These are phyloP conservation scores for Morus bassanus DNA, from an alignment of 2,797 vertebrate species.

Conservation along the genomic window DNA sequence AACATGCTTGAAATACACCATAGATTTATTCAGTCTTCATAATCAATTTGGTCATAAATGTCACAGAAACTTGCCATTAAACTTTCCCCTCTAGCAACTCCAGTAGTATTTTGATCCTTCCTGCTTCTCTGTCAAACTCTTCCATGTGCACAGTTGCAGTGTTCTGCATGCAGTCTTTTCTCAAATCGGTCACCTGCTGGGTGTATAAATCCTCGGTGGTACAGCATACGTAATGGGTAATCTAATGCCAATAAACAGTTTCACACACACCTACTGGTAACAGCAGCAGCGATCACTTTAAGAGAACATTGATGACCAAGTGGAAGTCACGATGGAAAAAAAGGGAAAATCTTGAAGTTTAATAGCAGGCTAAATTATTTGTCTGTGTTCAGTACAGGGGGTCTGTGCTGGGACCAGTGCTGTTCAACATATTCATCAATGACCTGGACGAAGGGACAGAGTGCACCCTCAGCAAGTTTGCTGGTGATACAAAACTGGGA, in stretches of 20 bases:
- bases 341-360: not conserved
- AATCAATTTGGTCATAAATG: conserved; percentile 55
- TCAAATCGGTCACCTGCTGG: not conserved
- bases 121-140: not conserved
- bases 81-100: conserved; percentile 15
- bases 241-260: not conserved
- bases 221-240: rapidly evolving
- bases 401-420: too few species aligned
- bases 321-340: not conserved
- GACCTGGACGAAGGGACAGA: too few species aligned
- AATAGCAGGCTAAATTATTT: not conserved
- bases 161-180: not conserved
- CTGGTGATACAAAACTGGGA: too few species aligned
- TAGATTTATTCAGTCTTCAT: conserved; percentile 32
- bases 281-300: not conserved
- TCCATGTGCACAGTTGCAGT: not conserved
- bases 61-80: conserved; percentile 49
- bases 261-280: not conserved
- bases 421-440: too few species aligned
- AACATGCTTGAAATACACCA: conserved; percentile 10
- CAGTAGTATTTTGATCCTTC: not conserved
- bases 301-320: not conserved
- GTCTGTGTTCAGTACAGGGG: not conserved
- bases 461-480: too few species aligned
- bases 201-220: not conserved